Conservation (phyloP, 2,797 vertebrate genomes). For the Gallinago stenura region DNA sequence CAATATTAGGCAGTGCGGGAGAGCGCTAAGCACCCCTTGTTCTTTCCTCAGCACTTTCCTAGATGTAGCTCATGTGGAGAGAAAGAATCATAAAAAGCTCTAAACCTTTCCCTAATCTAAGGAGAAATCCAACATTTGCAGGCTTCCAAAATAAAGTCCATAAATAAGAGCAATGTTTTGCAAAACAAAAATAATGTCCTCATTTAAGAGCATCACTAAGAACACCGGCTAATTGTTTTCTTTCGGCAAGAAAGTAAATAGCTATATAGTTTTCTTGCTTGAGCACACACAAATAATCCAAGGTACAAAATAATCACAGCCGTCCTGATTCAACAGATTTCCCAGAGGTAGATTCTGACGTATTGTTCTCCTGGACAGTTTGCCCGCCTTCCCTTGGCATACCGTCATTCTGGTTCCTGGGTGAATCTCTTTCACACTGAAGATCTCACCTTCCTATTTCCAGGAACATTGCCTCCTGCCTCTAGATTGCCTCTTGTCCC, state of each 20-base stretch:
- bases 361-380: background rate
- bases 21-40: background rate
- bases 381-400: background rate
- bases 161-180: slow-evolving; percentile 43
- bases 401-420: background rate
- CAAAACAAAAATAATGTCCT: slow-evolving; percentile 46
- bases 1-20: background rate
- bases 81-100: background rate
- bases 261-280: slow-evolving; percentile 34
- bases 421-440: background rate
- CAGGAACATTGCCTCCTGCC: background rate
- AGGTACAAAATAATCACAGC: slow-evolving; percentile 28
- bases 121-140: slow-evolving; percentile 8
- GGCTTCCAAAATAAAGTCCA: slow-evolving; percentile 22
- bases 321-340: slow-evolving; percentile 31
- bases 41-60: slow-evolving; percentile 5
- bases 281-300: slow-evolving; percentile 37
- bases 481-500: background rate
- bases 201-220: slow-evolving; percentile 20
- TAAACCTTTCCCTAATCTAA: background rate
- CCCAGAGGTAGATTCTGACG: background rate
- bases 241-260: background rate
- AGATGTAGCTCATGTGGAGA: background rate
- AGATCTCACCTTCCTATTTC: background rate
- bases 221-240: slow-evolving; percentile 1